Base-by-base conservation (phyloP, 2,797 vertebrate species). In the Crypturellus tataupa region DNA sequence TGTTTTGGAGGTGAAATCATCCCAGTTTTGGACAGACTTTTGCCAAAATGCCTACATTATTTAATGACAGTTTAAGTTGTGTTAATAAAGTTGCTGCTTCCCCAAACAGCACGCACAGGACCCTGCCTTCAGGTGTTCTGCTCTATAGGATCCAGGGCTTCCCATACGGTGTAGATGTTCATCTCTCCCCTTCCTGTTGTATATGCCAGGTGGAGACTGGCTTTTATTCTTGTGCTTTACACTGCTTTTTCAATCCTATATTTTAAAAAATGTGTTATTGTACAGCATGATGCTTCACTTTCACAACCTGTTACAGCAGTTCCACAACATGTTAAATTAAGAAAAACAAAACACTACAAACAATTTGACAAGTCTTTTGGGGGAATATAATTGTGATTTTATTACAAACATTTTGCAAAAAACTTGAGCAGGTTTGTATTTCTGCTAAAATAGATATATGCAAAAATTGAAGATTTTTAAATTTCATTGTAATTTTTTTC, bases 31-130 rank as follows among this genome's bases (percentile, higher is more conserved):
- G 46, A 39, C 49, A 51, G 77, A 76, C 27, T 67, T 83, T 76
- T 67, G 55, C 49, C 64, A 86, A 67, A 94, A 29, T 19, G 35
- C 42, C 46, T 68, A 21, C 33, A 6, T n/a, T 73, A 58, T 20
- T 40, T 80, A 47, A 65, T 27, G 42, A n/a, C 35, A 27, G 39
- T 35, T 44, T 78, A 87, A 62, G 68, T 23, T 67, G 23, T 49
- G 23, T 49, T 49, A 49, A 49, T 49, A 49, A 49, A 49, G 47
- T 49, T 35, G 14, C 44, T 35, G 33, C 44, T 68, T 68, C 49
- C 33, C 23, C n/a, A 49, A 16, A 33, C 35, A 31, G 31, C 27
- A 31, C 1, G 1, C 35, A 7, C 0, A 0, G 40, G 29, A 58
- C 70, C 14, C 69, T 33, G 60, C 46, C 78, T 70, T 47, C 21